phyloP scores from a whole-genome alignment of 1,140 invertebrate species.

The Tetragonula clypearis region DNA sequence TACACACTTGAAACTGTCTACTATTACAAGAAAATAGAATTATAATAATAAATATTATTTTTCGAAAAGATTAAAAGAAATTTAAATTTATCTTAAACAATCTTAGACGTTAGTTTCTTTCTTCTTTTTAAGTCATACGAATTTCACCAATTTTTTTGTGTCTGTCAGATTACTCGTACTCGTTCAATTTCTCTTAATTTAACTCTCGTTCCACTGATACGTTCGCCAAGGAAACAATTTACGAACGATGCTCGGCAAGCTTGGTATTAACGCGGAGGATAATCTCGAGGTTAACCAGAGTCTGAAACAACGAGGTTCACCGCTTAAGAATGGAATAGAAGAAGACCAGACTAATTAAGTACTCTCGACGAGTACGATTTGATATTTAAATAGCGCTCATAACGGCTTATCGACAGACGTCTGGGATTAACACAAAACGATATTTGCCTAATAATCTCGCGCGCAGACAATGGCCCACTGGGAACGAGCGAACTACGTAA shows the following conservation, averaged over 20 bases:
- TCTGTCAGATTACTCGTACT: too few relatives aligned
- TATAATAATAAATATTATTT: too few relatives aligned
- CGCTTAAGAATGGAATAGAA: not conserved
- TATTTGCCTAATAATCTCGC: constrained; percentile 18
- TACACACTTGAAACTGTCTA: too few relatives aligned
- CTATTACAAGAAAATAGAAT: too few relatives aligned
- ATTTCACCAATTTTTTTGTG: too few relatives aligned
- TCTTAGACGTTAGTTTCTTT: too few relatives aligned
- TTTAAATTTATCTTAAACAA: too few relatives aligned
- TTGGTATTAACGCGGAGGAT: not conserved
- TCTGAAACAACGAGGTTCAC: not conserved
- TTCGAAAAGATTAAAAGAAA: too few relatives aligned
- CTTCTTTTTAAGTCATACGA: too few relatives aligned
- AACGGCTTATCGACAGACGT: not conserved
- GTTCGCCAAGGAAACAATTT: constrained; percentile 53
- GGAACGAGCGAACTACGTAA: constrained; percentile 34
- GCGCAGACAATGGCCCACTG: constrained; percentile 18
- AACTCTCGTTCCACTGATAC: too few relatives aligned
- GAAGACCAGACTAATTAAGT: not conserved
- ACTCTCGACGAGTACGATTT: not conserved
- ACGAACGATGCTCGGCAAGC: not conserved
- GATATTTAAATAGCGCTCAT: constrained; percentile 23
- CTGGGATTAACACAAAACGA: not conserved
- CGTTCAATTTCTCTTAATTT: too few relatives aligned
- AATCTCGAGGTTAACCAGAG: not conserved